These are phyloP conservation scores for Eubasilissa splendida DNA, from an alignment of 2,888 invertebrate species.

Conservation along the genomic window DNA sequence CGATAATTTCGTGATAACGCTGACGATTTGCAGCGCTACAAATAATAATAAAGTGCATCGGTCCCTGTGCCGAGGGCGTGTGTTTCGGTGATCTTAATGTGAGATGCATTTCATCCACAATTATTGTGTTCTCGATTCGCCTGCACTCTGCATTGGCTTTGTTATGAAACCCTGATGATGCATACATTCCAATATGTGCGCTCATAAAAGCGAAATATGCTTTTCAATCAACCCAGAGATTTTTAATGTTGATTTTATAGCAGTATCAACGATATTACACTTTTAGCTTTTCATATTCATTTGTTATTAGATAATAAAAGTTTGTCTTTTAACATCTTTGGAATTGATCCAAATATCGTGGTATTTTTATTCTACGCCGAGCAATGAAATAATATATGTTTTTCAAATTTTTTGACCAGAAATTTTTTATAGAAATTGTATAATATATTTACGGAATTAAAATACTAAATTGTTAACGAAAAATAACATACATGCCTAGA, in stretches of 20 bases:
- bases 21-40: not conserved
- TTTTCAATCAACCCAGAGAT: not conserved
- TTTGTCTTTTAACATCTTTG: slow-evolving; percentile 41
- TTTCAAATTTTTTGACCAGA: not conserved
- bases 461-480: too few relatives aligned
- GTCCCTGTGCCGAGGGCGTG: not conserved
- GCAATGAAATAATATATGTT: not conserved
- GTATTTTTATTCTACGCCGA: slow-evolving; percentile 14
- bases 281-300: slow-evolving; percentile 5
- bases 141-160: not conserved
- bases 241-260: not conserved
- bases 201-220: not conserved
- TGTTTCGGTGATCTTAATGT: not conserved
- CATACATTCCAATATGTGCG: slow-evolving; percentile 9
- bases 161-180: not conserved
- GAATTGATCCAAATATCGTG: slow-evolving; percentile 36
- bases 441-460: too few relatives aligned
- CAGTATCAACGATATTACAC: not conserved
- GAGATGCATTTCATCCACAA: slow-evolving; percentile 13
- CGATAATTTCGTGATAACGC: slow-evolving; percentile 5
- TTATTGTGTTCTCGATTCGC: slow-evolving; percentile 18
- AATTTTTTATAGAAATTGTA: too few relatives aligned
- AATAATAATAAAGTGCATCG: slow-evolving; percentile 14
- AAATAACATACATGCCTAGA: too few relatives aligned
- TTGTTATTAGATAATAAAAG: slow-evolving; percentile 21